These are phyloP conservation scores for Cairina moschata DNA, from an alignment of 2,113 vertebrate species.

Conservation along the genomic window DNA sequence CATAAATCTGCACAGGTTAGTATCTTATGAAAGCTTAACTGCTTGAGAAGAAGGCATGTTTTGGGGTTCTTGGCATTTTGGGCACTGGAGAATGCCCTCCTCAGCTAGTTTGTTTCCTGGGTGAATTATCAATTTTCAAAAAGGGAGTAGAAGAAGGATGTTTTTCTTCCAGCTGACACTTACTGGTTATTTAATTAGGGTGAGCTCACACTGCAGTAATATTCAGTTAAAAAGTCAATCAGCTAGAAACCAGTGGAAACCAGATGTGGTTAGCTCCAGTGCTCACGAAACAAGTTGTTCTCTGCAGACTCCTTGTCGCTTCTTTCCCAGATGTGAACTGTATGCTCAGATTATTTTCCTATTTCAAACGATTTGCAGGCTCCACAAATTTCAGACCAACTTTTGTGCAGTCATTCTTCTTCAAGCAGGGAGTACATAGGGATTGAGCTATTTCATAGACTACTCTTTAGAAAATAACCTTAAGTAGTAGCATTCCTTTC, in stretches of 20 bases:
- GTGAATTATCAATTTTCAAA: neutral
- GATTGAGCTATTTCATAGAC: neutral
- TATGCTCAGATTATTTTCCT: neutral
- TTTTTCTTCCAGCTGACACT: neutral
- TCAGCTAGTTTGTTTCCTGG: neutral
- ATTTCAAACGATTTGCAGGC: neutral
- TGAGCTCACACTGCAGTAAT: neutral
- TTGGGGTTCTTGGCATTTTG: neutral
- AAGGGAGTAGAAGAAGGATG: neutral
- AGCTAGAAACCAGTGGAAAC: neutral
- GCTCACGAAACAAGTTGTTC: neutral
- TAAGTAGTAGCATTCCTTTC: neutral
- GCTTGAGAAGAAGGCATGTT: neutral
- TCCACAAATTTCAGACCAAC: neutral
- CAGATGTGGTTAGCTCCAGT: neutral
- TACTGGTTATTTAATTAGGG: neutral
- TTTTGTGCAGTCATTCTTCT: neutral
- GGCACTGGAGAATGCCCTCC: neutral
- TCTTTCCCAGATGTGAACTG: neutral
- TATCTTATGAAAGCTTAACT: neutral
- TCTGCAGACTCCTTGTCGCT: neutral
- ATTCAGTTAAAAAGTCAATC: neutral
- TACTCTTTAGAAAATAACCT: neutral
- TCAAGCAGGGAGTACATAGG: neutral
- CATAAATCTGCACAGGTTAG: neutral